These are phyloP conservation scores for Troides aeacus DNA, from an alignment of 2,888 invertebrate species.

Conservation along the genomic window DNA sequence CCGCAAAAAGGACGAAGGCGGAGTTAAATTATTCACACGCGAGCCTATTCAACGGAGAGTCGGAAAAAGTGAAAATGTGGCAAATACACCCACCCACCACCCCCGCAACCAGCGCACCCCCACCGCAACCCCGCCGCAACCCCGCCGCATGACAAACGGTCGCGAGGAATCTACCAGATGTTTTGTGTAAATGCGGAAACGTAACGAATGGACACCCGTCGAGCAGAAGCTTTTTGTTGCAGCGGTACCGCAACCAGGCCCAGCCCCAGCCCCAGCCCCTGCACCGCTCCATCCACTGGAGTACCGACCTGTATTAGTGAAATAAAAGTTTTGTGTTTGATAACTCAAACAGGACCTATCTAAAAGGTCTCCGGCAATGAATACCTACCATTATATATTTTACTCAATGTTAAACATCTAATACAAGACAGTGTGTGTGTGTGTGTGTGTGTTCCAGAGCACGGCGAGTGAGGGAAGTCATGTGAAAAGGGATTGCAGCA, in stretches of 20 bases:
- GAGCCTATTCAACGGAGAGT: slow-evolving; percentile 45
- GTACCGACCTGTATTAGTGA: too few species aligned
- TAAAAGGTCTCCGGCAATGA: too few species aligned
- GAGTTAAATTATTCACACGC: slow-evolving; percentile 62
- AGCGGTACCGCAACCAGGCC: too few species aligned
- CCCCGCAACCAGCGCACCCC: slow-evolving; percentile 26
- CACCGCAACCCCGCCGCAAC: neutral
- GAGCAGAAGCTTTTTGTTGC: neutral
- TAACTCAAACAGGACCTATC: too few species aligned
- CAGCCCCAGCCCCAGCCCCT: too few species aligned
- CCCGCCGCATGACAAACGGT: slow-evolving; percentile 23
- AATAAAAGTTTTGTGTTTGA: too few species aligned
- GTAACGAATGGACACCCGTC: slow-evolving; percentile 10
- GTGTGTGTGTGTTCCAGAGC: slow-evolving; percentile 14
- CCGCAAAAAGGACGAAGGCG: slow-evolving; percentile 48
- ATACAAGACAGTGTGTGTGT: slow-evolving; percentile 1
- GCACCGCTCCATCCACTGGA: too few species aligned
- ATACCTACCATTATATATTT: neutral
- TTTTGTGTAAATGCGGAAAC: slow-evolving; percentile 12
- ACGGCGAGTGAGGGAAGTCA: slow-evolving; percentile 1
- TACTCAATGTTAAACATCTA: neutral
- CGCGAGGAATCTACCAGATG: slow-evolving; percentile 26
- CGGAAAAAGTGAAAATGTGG: slow-evolving; percentile 57
- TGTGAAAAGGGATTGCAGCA: slow-evolving; percentile 6
- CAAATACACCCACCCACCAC: slow-evolving; percentile 29